Percentiles rank a stretch among this genome's conserved stretches.
Evolutionary conservation across 2,113 vertebrate genomes (phyloP).

Genomic region (Glareola pratincola): DNA sequence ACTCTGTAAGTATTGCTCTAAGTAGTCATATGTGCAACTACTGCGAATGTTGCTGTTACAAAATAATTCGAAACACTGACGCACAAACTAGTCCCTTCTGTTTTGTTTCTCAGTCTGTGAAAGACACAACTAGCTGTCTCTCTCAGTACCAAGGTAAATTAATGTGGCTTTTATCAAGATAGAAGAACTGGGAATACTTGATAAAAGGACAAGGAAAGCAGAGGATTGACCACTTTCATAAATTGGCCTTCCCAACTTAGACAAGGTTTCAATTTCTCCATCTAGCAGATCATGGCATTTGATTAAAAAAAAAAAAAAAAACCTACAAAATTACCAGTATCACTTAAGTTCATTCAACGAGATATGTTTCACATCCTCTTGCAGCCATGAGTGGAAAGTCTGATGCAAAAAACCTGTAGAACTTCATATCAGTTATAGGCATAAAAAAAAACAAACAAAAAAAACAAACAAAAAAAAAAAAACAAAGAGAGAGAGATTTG

Average conservation of each 20-base stretch:
- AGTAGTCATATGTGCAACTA: not conserved
- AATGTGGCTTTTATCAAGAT: not conserved
- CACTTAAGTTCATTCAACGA: not conserved
- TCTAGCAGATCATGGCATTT: not conserved
- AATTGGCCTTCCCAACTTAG: not conserved
- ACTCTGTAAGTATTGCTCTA: not conserved
- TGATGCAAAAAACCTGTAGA: not conserved
- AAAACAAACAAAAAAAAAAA: too few species aligned
- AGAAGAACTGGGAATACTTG: not conserved
- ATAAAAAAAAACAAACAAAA: not conserved
- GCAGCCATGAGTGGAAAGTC: not conserved
- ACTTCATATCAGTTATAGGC: rapidly evolving
- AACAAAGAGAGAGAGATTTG: not conserved
- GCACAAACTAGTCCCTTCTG: not conserved
- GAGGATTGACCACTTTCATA: not conserved
- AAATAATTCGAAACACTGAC: not conserved
- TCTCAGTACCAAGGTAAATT: not conserved
- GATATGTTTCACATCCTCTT: not conserved
- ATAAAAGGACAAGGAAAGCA: not conserved
- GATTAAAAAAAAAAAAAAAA: not conserved
- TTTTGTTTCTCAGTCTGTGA: not conserved
- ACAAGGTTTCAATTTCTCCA: not conserved
- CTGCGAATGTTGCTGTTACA: not conserved
- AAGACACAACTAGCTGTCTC: not conserved
- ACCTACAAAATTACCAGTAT: not conserved